Conservation (phyloP, 2,888 invertebrate genomes). For the Villa cingulata region DNA sequence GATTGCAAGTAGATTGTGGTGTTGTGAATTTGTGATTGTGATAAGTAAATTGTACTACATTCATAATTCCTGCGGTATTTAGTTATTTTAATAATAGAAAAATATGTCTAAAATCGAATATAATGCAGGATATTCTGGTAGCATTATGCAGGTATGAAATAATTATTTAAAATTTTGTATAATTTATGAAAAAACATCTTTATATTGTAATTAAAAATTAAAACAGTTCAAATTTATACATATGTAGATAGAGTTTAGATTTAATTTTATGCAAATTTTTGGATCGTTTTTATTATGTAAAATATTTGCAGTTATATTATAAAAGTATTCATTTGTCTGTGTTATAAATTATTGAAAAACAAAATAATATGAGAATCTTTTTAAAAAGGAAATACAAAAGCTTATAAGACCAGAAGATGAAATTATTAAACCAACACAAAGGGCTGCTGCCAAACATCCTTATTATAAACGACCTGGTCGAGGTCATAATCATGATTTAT, state of each 20-base stretch:
- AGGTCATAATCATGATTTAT: conserved; percentile 83
- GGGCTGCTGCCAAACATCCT: conserved; percentile 57
- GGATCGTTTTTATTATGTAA: too few relatives aligned
- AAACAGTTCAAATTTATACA: too few relatives aligned
- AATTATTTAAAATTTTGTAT: neutral
- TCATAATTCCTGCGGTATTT: too few relatives aligned
- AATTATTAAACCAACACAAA: conserved; percentile 32
- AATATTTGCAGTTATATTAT: too few relatives aligned
- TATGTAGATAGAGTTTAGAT: too few relatives aligned
- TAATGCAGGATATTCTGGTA: conserved; percentile 64
- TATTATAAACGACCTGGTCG: conserved; percentile 77
- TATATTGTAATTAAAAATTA: too few relatives aligned
- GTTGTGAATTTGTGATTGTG: too few relatives aligned
- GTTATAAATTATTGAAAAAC: too few relatives aligned
- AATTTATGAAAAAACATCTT: neutral
- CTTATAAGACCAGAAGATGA: conserved; percentile 75
- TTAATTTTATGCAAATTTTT: too few relatives aligned
- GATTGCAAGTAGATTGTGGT: too few relatives aligned
- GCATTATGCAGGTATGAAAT: conserved; percentile 70
- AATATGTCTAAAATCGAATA: conserved; percentile 55
- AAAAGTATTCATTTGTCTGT: too few relatives aligned
- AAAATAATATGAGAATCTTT: conserved; percentile 14
- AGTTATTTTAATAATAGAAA: conserved; percentile 12
- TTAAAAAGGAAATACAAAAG: conserved; percentile 66
- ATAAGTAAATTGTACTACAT: too few relatives aligned